A percentile compares a stretch with the other conserved stretches of the same genome.
These are phyloP conservation scores for Neomicropteryx cornuta DNA, from an alignment of 1,140 invertebrate genomes.

Conservation along the genomic window DNA sequence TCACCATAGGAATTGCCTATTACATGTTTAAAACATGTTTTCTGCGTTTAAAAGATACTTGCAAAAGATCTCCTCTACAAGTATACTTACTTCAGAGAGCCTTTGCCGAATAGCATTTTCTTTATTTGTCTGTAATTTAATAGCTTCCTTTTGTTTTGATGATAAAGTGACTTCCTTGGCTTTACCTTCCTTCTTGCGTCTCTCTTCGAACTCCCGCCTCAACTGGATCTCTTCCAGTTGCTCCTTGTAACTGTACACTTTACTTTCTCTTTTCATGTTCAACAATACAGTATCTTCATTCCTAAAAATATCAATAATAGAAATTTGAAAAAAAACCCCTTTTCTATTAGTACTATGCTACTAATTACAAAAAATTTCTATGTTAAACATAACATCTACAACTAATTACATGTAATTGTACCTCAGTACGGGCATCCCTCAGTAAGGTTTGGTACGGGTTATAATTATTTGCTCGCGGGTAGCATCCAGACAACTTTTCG, in stretches of 20 bases:
- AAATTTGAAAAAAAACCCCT: neutral
- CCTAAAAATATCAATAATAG: slow-evolving; percentile 19
- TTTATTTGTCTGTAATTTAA: slow-evolving; percentile 78
- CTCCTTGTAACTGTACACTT: slow-evolving; percentile 94
- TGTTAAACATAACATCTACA: too few species aligned
- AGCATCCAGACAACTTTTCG: too few species aligned
- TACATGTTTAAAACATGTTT: too few species aligned
- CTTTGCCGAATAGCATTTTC: slow-evolving; percentile 65
- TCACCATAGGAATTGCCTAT: too few species aligned
- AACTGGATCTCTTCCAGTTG: slow-evolving; percentile 91
- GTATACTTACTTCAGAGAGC: slow-evolving; percentile 50
- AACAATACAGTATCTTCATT: slow-evolving; percentile 57
- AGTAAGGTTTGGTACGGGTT: too few species aligned
- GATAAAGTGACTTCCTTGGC: slow-evolving; percentile 48
- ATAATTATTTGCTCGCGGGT: too few species aligned
- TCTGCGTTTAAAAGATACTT: too few species aligned
- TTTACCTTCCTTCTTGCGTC: slow-evolving; percentile 72
- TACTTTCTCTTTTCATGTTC: slow-evolving; percentile 93
- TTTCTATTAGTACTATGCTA: too few species aligned
- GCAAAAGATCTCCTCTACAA: too few species aligned
- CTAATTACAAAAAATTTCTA: too few species aligned
- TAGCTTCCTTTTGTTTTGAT: slow-evolving; percentile 86
- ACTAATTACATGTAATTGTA: too few species aligned
- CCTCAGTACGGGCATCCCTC: too few species aligned
- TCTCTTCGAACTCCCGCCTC: slow-evolving; percentile 85